These are phyloP conservation scores for Alectoris magna DNA, from an alignment of 2,797 vertebrate genomes.

Conservation along the genomic window DNA sequence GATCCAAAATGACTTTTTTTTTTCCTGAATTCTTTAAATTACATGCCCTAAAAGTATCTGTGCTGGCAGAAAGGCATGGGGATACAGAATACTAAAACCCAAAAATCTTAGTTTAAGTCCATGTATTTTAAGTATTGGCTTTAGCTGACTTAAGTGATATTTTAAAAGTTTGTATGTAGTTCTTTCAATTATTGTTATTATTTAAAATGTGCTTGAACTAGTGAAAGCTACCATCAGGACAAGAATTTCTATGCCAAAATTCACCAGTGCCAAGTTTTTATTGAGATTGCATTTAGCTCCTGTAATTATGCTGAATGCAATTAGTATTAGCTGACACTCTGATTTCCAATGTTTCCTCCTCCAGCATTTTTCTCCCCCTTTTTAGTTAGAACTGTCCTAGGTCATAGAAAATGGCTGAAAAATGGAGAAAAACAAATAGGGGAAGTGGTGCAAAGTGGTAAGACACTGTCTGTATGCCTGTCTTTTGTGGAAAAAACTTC, in stretches of 20 bases:
- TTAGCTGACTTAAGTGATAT: background rate
- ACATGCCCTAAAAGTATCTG: background rate
- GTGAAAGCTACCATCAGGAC: background rate
- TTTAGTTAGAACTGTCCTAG: slow-evolving; percentile 11
- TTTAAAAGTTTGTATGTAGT: background rate
- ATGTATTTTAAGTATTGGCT: background rate
- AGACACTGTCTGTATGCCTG: background rate
- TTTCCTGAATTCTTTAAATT: background rate
- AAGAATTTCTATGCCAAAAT: slow-evolving; percentile 10
- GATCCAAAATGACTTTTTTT: background rate
- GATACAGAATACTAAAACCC: background rate
- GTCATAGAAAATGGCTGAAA: slow-evolving; percentile 14
- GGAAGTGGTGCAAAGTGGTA: background rate
- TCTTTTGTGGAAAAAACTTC: background rate
- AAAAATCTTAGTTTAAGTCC: background rate
- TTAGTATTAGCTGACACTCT: slow-evolving; percentile 10
- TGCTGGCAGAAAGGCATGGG: background rate
- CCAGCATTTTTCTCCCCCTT: background rate
- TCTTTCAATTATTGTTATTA: background rate
- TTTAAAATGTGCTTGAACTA: background rate
- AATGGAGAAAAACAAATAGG: background rate
- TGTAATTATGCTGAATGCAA: background rate
- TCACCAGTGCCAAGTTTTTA: background rate
- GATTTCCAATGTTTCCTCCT: background rate
- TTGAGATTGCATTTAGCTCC: slow-evolving; percentile 8